Evolutionary conservation across 2,113 vertebrate species (phyloP), one percentile per base, ranked within the genome.

Genomic region (Cyanoderma ruficeps): DNA sequence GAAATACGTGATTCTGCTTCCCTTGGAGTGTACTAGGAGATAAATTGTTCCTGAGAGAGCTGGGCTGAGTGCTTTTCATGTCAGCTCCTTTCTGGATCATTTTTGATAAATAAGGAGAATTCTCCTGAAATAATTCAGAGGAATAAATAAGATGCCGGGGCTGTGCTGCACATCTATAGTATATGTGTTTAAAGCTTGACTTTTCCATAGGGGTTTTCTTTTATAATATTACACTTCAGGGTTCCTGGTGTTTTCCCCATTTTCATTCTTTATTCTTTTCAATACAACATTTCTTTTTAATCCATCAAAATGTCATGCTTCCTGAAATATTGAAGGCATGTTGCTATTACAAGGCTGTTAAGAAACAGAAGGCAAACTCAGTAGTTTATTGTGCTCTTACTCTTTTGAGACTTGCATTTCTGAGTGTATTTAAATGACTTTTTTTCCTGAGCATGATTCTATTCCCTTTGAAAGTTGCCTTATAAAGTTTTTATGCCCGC

Each of bases 291-390:
- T 82, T 89, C 53, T 95, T 69, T 94, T 82, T 76, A 86, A 94
- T 97, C 68, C 57, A 70, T 96, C 95, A 97, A 89, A 96, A 59
- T 85, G 67, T 71, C 72, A 57, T 15, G 30, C 84, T 84, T 92
- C 37, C 77, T 83, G 70, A 93, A 94, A 72, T 87, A 70, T 17
- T 70, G 69, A 95, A 74, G 72, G 57, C 25, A 13, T 23, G 41
- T 87, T 96, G 60, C 59, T 85, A 52, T 90, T 93, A 71, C 63
- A 57, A 78, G 76, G 50, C 63, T 95, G 59, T 96, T 94, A 33
- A 70, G 68, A 86, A 94, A 44, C 75, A 93, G 87, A 81, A 96
- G 77, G 60, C 0, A 0, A 86, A 39, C 64, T 39, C 31, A 31
- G 39, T 77, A 70, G 56, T 87, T 94, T 83, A 74, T 90, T 85